phyloP scores from a whole-genome alignment of 2,113 vertebrate species.

The Condylura cristata region DNA sequence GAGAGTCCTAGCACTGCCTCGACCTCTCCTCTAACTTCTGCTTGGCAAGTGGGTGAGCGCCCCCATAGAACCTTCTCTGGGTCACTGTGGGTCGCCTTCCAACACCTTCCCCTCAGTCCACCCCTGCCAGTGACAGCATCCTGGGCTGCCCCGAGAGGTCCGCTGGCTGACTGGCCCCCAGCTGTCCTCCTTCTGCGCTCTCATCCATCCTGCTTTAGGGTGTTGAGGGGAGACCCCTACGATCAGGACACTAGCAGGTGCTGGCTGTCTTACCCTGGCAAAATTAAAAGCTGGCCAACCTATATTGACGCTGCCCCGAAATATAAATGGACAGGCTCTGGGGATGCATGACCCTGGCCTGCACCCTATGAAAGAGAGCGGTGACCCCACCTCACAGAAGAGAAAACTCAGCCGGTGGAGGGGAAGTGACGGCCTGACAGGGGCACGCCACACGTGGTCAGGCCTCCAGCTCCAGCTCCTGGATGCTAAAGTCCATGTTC shows the following conservation, averaged over 20 bases:
- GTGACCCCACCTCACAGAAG: neutral
- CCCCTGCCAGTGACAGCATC: too few species aligned
- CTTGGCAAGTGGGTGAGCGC: neutral
- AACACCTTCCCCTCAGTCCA: neutral
- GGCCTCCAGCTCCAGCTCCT: neutral
- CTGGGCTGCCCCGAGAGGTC: too few species aligned
- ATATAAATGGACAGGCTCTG: neutral
- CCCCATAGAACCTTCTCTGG: neutral
- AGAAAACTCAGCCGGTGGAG: neutral
- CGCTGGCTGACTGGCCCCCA: too few species aligned
- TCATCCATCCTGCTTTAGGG: neutral
- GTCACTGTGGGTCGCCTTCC: neutral
- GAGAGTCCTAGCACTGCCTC: neutral
- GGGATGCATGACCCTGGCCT: neutral
- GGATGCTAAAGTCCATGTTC: neutral
- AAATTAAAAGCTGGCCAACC: neutral
- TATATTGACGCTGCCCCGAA: neutral
- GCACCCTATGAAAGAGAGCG: neutral
- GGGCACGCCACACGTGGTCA: neutral
- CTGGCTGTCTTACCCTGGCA: neutral
- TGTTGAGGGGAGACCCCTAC: neutral
- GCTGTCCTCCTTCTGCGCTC: neutral
- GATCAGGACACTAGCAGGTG: neutral
- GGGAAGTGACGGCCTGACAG: neutral
- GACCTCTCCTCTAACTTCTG: neutral